Base-by-base conservation (phyloP, 2,113 vertebrate species). In the Anolis carolinensis region DNA sequence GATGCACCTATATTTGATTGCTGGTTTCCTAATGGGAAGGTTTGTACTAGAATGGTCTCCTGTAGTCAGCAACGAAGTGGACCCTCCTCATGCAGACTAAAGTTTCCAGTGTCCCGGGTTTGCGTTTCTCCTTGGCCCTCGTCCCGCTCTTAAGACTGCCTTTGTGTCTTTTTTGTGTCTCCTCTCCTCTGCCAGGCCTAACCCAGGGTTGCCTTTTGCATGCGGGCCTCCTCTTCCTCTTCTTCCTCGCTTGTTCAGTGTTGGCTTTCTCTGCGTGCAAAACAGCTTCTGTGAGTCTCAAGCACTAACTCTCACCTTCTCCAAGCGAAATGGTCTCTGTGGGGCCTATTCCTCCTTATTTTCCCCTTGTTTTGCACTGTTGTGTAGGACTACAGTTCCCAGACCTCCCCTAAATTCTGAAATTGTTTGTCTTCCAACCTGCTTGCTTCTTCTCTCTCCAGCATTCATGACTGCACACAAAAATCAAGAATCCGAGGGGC, bases 121-220 rank as follows among this genome's bases (percentile, higher is more conserved):
- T 14, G 21, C 36, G 2, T 59, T 55, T 39, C 16, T 36, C 21
- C 62, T 50, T 48, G 59, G 70, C 70, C 7, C 6, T 16, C 63
- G 10, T 25, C 34, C n/a, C 25, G 13, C 52, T 18, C 55, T 27
- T 36, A 52, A 52, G 79, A 55, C 39, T 30, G 36, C 14, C 67
- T 65, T 14, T 65, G 59, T 67, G 21, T 50, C 21, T 84, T 67
- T 80, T 62, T 79, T 84, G 74, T 77, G 81, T 82, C 81, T 73
- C n/a, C 25, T 73, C 70, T 50, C 23, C 36, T 52, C n/a, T 71
- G 74, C 75, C 39, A 72, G 65, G 67, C 20, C 65, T 83, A 79
- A 73, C 8, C 2, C n/a, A 67, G 78, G 59, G 70, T 34, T 81
- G 70, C 71, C 39, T 74, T 65, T 86, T 67, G 78, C 39, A 21